Evolutionary conservation across 2,797 vertebrate species (phyloP).

Genomic region (Mus minutoides): DNA sequence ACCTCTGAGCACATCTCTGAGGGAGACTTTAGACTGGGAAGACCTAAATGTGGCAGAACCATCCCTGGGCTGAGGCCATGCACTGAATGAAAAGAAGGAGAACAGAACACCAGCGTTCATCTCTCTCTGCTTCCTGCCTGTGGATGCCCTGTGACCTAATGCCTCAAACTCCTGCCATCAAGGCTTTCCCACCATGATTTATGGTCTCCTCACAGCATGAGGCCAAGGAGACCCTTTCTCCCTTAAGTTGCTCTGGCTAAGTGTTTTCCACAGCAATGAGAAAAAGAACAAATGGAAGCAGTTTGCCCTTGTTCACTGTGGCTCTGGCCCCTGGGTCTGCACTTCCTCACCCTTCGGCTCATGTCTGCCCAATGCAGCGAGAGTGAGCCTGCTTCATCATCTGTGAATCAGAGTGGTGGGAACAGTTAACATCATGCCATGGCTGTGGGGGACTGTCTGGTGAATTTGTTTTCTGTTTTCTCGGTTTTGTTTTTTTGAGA

Average conservation of each 20-base stretch:
- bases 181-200: background rate
- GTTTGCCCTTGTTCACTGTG: background rate
- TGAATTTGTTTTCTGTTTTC: background rate
- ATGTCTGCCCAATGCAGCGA: background rate
- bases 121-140: background rate
- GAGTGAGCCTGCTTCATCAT: background rate
- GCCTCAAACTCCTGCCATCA: background rate
- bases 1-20: background rate
- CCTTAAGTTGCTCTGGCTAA: background rate
- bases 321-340: background rate
- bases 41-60: background rate
- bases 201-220: background rate
- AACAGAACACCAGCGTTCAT: background rate
- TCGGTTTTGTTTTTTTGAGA: background rate
- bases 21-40: background rate
- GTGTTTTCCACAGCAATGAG: background rate
- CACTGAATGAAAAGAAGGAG: background rate
- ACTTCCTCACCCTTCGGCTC: background rate
- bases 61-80: background rate
- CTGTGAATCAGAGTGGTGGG: background rate
- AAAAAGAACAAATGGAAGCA: background rate
- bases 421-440: rapidly evolving
- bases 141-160: too few relatives aligned
- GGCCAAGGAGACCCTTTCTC: background rate
- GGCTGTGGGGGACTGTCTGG: rapidly evolving